Conservation (phyloP, 2,113 vertebrate genomes). For the Alexandromys fortis region DNA sequence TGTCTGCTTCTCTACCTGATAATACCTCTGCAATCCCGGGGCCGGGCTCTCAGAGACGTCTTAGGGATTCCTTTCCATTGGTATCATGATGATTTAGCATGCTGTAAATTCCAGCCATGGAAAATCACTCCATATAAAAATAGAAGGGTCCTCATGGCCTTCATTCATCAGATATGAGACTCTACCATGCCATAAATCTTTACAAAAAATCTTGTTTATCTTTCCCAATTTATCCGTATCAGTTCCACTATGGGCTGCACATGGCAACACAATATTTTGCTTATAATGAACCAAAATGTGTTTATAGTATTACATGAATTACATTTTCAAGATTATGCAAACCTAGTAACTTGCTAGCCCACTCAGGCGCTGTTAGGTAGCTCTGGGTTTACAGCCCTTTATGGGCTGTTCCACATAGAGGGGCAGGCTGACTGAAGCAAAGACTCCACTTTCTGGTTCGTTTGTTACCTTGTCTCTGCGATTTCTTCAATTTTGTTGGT, state of each 20-base stretch:
- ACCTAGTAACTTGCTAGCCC: background rate
- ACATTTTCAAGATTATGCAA: background rate
- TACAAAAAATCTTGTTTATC: background rate
- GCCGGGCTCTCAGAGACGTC: background rate
- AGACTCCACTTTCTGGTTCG: background rate
- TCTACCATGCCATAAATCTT: background rate
- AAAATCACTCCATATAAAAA: slow-evolving; percentile 16
- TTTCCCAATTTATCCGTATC: background rate
- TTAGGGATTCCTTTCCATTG: background rate
- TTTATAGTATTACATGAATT: background rate
- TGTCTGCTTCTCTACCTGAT: slow-evolving; percentile 46
- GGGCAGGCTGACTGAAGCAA: background rate
- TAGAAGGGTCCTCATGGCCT: slow-evolving; percentile 21
- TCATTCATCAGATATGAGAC: slow-evolving; percentile 57
- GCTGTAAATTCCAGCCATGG: slow-evolving; percentile 5
- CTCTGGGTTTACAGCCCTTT: background rate
- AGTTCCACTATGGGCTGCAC: background rate
- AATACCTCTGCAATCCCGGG: background rate
- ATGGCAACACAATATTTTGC: background rate
- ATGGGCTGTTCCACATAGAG: background rate
- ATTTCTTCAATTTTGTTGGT: background rate
- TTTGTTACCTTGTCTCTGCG: background rate
- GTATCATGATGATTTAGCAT: background rate
- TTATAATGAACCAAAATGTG: background rate
- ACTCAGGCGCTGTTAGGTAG: background rate